Evolutionary conservation across 2,113 vertebrate genomes (phyloP).

Genomic region (Fulica atra): DNA sequence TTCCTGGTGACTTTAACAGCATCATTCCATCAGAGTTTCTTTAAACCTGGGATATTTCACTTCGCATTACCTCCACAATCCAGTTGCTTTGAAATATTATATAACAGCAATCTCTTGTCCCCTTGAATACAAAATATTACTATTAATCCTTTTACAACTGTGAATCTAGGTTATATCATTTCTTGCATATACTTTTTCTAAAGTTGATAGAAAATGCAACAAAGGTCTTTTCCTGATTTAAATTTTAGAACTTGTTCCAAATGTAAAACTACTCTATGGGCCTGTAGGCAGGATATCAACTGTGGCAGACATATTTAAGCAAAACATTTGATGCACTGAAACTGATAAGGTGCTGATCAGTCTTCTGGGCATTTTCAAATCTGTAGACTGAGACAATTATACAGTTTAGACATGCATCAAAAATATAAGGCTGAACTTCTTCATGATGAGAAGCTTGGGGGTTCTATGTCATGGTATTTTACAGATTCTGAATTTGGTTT

Average conservation of each 20-base stretch:
- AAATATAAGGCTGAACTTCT: not conserved
- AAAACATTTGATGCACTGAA: constrained; percentile 28
- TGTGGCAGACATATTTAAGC: constrained; percentile 26
- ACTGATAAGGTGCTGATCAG: constrained; percentile 40
- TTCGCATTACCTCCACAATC: constrained; percentile 52
- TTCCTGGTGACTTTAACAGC: constrained; percentile 34
- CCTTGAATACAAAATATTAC: constrained; percentile 22
- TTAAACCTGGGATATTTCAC: constrained; percentile 55
- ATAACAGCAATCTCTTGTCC: constrained; percentile 28
- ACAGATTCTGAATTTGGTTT: not conserved
- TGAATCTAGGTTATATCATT: constrained; percentile 43
- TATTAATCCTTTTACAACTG: constrained; percentile 34
- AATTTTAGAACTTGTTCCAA: constrained; percentile 51
- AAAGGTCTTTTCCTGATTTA: constrained; percentile 30
- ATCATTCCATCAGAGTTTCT: constrained; percentile 29
- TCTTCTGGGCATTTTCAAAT: constrained; percentile 26
- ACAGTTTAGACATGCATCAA: not conserved
- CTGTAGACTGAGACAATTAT: not conserved
- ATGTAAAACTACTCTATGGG: constrained; percentile 28
- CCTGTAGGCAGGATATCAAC: constrained; percentile 31
- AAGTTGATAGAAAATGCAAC: constrained; percentile 47
- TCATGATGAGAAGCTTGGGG: not conserved
- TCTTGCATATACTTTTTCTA: not conserved
- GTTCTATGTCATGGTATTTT: not conserved
- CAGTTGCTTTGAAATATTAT: constrained; percentile 49